phyloP scores from a whole-genome alignment of 1,140 invertebrate species.

The Oppia nitens region DNA sequence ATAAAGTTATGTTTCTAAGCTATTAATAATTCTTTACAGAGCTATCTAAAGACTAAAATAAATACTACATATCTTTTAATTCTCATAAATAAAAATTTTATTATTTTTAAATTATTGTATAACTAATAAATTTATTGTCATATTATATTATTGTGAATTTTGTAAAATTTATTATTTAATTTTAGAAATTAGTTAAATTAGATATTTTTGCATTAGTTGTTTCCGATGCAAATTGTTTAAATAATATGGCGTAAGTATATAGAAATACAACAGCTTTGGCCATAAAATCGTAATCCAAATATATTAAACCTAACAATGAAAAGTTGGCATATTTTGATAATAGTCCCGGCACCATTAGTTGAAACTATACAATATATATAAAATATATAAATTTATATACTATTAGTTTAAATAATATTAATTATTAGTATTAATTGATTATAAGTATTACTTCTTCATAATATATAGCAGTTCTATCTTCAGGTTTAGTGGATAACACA shows the following conservation, averaged over 20 bases:
- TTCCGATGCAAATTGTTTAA: slow-evolving; percentile 2
- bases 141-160: too few species aligned
- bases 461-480: slow-evolving; percentile 5
- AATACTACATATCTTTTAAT: too few species aligned
- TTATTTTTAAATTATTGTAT: too few species aligned
- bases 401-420: background rate
- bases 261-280: slow-evolving; percentile 1
- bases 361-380: slow-evolving; percentile 3
- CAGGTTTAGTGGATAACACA: slow-evolving; percentile 1
- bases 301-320: slow-evolving; percentile 5
- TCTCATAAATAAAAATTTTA: too few species aligned
- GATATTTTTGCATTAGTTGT: background rate
- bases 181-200: too few species aligned
- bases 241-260: slow-evolving; percentile 7
- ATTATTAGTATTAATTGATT: background rate
- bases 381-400: background rate
- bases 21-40: too few species aligned
- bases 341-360: slow-evolving; percentile 4
- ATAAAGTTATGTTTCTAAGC: too few species aligned
- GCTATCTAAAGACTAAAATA: too few species aligned
- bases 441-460: slow-evolving; percentile 7
- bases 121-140: too few species aligned
- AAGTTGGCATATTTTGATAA: background rate
- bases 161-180: too few species aligned
- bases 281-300: slow-evolving; percentile 5